Conservation (phyloP, 2,113 vertebrate species). For the Empidonax traillii region DNA sequence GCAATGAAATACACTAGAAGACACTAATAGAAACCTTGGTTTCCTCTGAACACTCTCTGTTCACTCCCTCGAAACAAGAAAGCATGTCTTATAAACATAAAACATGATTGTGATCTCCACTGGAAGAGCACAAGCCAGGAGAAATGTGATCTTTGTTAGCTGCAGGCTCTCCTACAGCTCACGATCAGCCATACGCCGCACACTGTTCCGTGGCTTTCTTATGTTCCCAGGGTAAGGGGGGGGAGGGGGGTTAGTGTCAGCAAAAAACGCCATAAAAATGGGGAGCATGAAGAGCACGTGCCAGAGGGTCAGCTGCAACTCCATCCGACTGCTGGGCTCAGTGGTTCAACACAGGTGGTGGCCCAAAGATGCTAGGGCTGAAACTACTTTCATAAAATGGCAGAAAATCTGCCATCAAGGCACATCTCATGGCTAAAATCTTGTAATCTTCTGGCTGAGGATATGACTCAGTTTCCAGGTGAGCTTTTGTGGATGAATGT, state of each 20-base stretch:
- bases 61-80: neutral
- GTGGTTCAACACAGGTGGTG: neutral
- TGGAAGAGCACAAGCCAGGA: slow-evolving; percentile 2
- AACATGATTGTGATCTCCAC: neutral
- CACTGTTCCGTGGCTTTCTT: neutral
- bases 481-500: neutral
- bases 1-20: neutral
- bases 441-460: neutral
- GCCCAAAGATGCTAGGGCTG: neutral
- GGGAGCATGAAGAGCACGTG: neutral
- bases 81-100: slow-evolving; percentile 14
- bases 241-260: neutral
- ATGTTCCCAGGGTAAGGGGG: neutral
- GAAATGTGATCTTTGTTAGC: slow-evolving; percentile 29
- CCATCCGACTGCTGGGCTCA: neutral
- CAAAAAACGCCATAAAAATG: neutral
- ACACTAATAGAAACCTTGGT: neutral
- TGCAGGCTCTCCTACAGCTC: neutral
- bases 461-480: neutral
- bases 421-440: neutral
- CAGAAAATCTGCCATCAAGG: neutral
- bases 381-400: neutral
- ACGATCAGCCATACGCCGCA: fast-evolving
- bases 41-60: neutral
- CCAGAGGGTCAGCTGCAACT: neutral